These are phyloP conservation scores for Hermodice carunculata DNA, from an alignment of 2,888 invertebrate species.

Conservation along the genomic window DNA sequence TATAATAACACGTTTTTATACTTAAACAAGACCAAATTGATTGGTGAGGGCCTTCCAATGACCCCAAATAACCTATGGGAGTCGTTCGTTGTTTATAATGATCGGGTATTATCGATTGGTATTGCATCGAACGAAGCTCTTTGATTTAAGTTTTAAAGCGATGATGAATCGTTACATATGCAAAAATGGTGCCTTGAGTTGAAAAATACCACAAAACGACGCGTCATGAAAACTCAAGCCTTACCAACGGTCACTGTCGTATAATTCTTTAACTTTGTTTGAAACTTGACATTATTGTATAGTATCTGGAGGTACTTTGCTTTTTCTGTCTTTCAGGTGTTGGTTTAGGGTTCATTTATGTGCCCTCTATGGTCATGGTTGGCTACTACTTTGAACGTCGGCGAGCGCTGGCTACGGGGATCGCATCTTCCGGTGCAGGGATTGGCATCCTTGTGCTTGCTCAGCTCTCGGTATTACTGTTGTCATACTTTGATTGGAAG, in stretches of 20 bases:
- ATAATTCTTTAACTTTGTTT: not conserved
- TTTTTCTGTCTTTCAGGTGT: conserved; percentile 77
- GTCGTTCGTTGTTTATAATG: no score
- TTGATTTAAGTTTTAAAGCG: no score
- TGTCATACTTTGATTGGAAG: conserved; percentile 81
- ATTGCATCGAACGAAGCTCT: no score
- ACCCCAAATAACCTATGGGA: no score
- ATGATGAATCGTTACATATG: no score
- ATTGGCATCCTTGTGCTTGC: conserved; percentile 92
- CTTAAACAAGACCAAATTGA: no score
- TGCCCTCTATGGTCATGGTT: conserved; percentile 94
- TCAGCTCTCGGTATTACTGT: conserved; percentile 80
- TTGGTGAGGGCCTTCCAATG: no score
- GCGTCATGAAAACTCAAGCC: no score
- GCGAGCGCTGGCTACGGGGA: conserved; percentile 94
- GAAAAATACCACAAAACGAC: no score
- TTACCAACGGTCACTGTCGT: not conserved
- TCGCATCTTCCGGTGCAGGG: conserved; percentile 96
- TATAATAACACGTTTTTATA: no score
- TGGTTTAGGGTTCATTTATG: conserved; percentile 94
- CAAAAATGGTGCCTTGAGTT: no score
- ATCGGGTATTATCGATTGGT: no score
- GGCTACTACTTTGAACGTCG: conserved; percentile 98
- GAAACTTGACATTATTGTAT: not conserved
- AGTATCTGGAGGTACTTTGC: not conserved